These are phyloP conservation scores for Lithobates pipiens DNA, from an alignment of 2,797 vertebrate genomes.

Conservation along the genomic window DNA sequence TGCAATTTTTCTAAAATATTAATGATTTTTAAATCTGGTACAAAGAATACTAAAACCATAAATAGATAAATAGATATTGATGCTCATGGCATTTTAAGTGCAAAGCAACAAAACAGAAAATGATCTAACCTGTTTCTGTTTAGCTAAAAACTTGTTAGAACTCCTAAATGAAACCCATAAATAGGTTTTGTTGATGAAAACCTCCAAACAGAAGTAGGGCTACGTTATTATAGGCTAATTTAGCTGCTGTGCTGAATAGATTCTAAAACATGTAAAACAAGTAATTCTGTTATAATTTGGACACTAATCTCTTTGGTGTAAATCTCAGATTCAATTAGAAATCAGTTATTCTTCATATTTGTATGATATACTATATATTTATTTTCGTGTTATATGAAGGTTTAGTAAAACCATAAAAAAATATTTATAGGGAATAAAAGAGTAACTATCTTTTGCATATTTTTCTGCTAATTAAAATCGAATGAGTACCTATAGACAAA, in stretches of 20 bases:
- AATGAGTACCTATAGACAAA: no score
- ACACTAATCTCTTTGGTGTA: no score
- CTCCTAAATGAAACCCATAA: neutral
- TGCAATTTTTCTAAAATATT: neutral
- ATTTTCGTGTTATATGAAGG: no score
- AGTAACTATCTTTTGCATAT: no score
- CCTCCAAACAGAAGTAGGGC: neutral
- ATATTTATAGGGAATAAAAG: no score
- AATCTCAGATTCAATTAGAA: no score
- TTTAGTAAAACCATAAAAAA: no score
- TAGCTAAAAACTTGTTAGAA: neutral
- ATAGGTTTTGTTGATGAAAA: neutral
- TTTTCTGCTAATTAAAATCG: no score
- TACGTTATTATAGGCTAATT: neutral
- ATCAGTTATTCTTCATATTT: no score
- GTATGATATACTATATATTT: no score
- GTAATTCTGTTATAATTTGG: no score
- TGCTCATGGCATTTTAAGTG: neutral
- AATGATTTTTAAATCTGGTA: neutral
- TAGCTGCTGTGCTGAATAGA: neutral
- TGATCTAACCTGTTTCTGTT: neutral
- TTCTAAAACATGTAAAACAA: neutral
- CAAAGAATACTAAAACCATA: neutral
- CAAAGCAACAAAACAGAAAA: neutral
- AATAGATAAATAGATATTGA: neutral